phyloP scores from a whole-genome alignment of 2,888 invertebrate genomes.

The Diarsia dahlii region DNA sequence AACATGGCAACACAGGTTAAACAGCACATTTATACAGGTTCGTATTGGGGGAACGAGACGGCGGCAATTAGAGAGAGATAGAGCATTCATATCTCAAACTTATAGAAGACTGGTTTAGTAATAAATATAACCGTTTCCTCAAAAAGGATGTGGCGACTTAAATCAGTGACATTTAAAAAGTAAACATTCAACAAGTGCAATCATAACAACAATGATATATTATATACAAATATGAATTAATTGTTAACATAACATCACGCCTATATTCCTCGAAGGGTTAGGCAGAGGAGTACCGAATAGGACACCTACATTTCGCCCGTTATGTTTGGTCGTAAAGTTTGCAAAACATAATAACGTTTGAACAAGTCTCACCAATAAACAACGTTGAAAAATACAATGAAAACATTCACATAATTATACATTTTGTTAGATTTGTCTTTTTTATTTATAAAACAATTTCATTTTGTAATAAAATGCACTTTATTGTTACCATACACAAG shows the following conservation, averaged over 20 bases:
- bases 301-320: not conserved
- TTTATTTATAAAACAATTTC: conserved; percentile 63
- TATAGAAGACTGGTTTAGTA: not conserved
- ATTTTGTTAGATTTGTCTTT: conserved; percentile 69
- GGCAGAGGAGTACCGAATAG: not conserved
- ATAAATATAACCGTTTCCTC: not conserved
- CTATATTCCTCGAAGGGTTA: not conserved
- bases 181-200: conserved; percentile 56
- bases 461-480: conserved; percentile 62
- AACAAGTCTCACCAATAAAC: conserved; percentile 32
- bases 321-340: not conserved
- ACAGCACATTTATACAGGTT: conserved; percentile 52
- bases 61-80: conserved; percentile 27
- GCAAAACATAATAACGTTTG: not conserved
- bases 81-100: not conserved
- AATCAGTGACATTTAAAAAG: conserved; percentile 36
- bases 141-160: conserved; percentile 27
- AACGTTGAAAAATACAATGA: conserved; percentile 53
- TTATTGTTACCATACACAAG: conserved; percentile 41
- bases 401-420: conserved; percentile 57
- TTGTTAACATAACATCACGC: not conserved
- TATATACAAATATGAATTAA: conserved; percentile 16
- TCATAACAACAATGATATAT: conserved; percentile 34
- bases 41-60: conserved; percentile 45
- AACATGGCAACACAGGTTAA: conserved; percentile 73